A percentile compares a stretch with the other conserved stretches of the same genome.
These are phyloP conservation scores for Stichodactyla mertensii DNA, from an alignment of 64 coral and sea anemone genomes.

Conservation along the genomic window DNA sequence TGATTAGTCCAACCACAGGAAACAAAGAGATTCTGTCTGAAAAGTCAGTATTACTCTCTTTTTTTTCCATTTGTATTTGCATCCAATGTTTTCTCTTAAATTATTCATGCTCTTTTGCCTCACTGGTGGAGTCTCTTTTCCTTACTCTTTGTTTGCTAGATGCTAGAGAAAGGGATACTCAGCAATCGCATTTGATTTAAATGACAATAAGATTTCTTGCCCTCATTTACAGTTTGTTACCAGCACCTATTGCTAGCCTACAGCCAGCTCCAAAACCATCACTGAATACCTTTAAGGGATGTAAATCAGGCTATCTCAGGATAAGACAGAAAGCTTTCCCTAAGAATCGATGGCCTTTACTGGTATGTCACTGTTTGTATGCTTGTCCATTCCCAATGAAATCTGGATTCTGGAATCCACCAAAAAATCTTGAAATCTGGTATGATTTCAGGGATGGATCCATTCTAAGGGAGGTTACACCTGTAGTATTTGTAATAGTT, in stretches of 20 bases:
- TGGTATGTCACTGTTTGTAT: constrained; percentile 41
- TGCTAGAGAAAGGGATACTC: no score
- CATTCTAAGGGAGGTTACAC: no score
- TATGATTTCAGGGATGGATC: no score
- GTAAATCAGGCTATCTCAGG: constrained; percentile 75
- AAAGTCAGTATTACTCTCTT: background rate
- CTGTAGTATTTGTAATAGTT: no score
- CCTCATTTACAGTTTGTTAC: background rate
- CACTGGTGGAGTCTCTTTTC: no score
- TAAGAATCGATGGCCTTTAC: constrained; percentile 89
- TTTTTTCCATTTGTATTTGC: background rate
- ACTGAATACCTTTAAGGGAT: background rate
- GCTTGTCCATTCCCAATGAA: background rate
- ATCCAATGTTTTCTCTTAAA: background rate
- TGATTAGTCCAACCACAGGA: constrained; percentile 39
- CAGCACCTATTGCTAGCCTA: constrained; percentile 7
- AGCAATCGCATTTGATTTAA: no score
- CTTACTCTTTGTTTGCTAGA: no score
- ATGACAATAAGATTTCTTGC: background rate
- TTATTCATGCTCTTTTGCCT: no score
- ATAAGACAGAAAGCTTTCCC: constrained; percentile 95
- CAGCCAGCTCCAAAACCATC: background rate
- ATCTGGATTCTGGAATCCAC: no score
- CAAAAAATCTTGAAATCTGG: no score
- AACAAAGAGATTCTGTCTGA: constrained; percentile 5